Conservation (phyloP, 2,888 invertebrate genomes). For the Dryocosmus kuriphilus region DNA sequence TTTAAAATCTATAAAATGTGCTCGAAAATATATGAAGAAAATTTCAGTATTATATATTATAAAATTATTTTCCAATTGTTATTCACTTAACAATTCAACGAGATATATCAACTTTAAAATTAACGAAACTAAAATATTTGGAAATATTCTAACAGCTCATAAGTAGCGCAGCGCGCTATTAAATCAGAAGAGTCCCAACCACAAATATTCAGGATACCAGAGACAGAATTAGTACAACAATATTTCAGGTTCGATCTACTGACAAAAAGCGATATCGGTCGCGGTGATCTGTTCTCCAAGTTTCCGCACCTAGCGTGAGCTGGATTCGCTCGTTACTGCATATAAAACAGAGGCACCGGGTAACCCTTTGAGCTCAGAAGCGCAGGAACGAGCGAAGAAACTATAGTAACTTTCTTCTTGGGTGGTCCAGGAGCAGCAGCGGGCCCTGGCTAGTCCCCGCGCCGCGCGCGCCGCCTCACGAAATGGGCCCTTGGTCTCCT, state of each 20-base stretch:
- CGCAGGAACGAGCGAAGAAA: constrained; percentile 61
- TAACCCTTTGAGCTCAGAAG: constrained; percentile 52
- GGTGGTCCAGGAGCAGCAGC: constrained; percentile 75
- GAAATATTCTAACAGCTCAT: not conserved
- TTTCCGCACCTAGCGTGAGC: constrained; percentile 40
- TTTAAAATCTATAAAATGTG: too few species aligned
- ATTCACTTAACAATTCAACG: too few species aligned
- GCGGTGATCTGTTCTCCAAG: constrained; percentile 32
- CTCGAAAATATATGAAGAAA: too few species aligned
- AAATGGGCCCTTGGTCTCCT: constrained; percentile 54
- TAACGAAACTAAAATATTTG: not conserved
- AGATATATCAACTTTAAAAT: not conserved
- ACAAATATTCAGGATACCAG: constrained; percentile 36
- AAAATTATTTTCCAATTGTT: too few species aligned
- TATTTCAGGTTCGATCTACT: constrained; percentile 29
- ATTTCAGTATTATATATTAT: too few species aligned
- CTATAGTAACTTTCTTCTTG: constrained; percentile 76
- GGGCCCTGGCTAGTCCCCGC: constrained; percentile 73
- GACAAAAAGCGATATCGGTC: constrained; percentile 39
- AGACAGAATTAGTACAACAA: constrained; percentile 39
- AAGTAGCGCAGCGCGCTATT: constrained; percentile 21
- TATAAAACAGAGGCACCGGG: constrained; percentile 41
- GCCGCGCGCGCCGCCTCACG: constrained; percentile 75
- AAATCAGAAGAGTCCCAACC: constrained; percentile 11
- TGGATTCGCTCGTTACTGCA: constrained; percentile 39